Conservation (phyloP, 2,113 vertebrate species). For the Platysternon megacephalum region DNA sequence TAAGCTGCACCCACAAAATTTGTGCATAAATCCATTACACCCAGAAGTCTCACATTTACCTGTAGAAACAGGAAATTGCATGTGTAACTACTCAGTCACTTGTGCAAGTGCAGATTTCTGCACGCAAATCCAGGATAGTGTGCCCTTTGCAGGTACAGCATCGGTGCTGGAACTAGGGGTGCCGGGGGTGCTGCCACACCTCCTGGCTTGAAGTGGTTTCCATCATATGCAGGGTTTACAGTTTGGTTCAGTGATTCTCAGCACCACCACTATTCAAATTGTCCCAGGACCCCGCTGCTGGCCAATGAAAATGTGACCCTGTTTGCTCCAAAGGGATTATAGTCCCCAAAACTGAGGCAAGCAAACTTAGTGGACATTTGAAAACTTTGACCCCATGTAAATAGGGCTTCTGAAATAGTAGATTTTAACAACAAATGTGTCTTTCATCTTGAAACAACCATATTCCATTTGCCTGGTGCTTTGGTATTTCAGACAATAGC, state of each 20-base stretch:
- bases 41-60: fast-evolving
- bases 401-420: not conserved
- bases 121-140: fast-evolving
- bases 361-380: not conserved
- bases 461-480: not conserved
- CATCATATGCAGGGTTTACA: too few relatives aligned
- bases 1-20: not conserved
- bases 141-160: fast-evolving
- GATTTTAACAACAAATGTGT: not conserved
- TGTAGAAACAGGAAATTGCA: not conserved
- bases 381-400: not conserved
- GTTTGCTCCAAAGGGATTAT: fast-evolving
- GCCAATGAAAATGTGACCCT: not conserved
- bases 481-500: not conserved
- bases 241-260: too few relatives aligned
- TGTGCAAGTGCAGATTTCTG: fast-evolving
- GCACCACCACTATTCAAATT: too few relatives aligned
- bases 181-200: too few relatives aligned
- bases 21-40: not conserved
- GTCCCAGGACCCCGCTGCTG: not conserved
- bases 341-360: not conserved
- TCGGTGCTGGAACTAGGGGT: not conserved
- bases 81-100: fast-evolving
- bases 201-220: too few relatives aligned
- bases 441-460: not conserved